Conservation (phyloP, 2,888 invertebrate genomes). For the Steinernema scapterisci region DNA sequence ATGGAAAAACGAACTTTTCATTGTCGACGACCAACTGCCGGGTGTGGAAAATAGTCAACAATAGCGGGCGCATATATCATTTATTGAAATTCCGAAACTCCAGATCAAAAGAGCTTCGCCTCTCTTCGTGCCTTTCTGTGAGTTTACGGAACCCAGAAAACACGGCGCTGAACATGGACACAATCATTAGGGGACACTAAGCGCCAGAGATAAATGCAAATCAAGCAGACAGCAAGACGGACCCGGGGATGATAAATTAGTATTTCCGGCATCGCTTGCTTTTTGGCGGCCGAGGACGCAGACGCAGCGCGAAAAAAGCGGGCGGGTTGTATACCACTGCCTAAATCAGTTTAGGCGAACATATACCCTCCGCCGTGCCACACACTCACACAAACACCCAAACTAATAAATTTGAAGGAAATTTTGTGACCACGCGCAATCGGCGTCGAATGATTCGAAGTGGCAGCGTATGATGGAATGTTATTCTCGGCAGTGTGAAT, state of each 20-base stretch:
- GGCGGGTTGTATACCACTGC: not conserved
- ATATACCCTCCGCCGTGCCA: not conserved
- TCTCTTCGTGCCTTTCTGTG: too few species aligned
- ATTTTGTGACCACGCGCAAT: not conserved
- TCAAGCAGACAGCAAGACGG: too few species aligned
- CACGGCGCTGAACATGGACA: too few species aligned
- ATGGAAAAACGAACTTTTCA: not conserved
- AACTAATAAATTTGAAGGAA: constrained; percentile 19
- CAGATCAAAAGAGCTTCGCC: too few species aligned
- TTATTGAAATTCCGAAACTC: too few species aligned
- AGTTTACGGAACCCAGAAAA: too few species aligned
- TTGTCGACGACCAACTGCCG: not conserved
- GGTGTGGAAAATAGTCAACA: too few species aligned
- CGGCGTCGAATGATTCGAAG: too few species aligned
- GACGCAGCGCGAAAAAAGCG: constrained; percentile 6
- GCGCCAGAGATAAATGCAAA: too few species aligned
- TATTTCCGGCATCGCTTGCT: not conserved
- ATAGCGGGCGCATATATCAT: too few species aligned
- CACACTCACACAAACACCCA: constrained; percentile 20
- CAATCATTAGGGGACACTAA: too few species aligned
- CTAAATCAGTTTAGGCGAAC: constrained; percentile 19
- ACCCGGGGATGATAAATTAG: not conserved
- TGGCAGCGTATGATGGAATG: not conserved
- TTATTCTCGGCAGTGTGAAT: too few species aligned
- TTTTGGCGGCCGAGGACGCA: not conserved